Conservation (phyloP, 1,140 invertebrate genomes). For the Lepidurus couesii region DNA sequence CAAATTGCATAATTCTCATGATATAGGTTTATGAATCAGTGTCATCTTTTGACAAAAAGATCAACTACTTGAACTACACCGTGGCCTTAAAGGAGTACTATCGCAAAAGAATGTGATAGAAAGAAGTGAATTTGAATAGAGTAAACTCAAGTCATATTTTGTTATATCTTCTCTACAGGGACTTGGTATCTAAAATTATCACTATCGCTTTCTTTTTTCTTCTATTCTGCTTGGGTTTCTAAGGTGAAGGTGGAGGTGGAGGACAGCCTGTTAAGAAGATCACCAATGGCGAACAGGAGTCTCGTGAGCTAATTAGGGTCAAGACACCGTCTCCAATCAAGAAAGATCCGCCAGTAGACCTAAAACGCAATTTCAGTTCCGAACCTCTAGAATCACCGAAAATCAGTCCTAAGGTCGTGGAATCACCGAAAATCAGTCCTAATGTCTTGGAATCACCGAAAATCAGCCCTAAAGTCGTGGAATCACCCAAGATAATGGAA, state of each 20-base stretch:
- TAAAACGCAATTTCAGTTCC: neutral
- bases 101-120: too few species aligned
- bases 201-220: neutral
- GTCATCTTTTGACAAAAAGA: too few species aligned
- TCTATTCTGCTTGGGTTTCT: neutral
- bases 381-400: neutral
- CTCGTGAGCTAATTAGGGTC: neutral
- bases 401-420: neutral
- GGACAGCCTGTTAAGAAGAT: neutral
- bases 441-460: neutral
- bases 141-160: too few species aligned
- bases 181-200: neutral
- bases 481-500: neutral
- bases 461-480: neutral
- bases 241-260: conserved; percentile 1
- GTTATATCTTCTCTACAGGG: too few species aligned
- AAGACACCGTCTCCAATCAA: neutral
- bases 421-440: neutral
- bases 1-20: too few species aligned
- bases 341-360: neutral
- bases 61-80: too few species aligned
- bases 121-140: too few species aligned
- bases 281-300: neutral
- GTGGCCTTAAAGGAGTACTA: too few species aligned
- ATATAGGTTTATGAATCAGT: too few species aligned